Base-by-base conservation (phyloP, 2,797 vertebrate species). In the Anguilla megastoma region DNA sequence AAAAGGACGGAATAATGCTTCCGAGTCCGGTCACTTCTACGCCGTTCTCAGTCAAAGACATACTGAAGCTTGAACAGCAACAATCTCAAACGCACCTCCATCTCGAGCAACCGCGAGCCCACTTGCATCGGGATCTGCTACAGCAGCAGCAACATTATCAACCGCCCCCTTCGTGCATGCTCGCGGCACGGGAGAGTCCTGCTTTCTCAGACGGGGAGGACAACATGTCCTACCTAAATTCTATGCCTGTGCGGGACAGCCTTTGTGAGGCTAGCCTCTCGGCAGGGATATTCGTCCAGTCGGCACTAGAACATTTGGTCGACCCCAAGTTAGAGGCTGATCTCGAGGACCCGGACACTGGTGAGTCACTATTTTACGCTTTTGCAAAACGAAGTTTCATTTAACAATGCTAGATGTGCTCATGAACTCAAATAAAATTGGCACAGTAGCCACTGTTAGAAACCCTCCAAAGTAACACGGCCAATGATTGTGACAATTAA, bases 11-110 rank as follows among this genome's bases (percentile, higher is more conserved):
- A 95, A 97, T 96, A 96, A 98, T 98, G 97, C 97, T 99, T 95
- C 97, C 97, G 93, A 98, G 97, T 90, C 97, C 97, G 91, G 96
- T 97, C 95, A 98, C 97, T 91, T 98, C 98, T 95, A 98, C 98
- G 92, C 98, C 98, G 88, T 98, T 98, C 96, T 98, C 98, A 89
- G 98, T 98, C 92, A 99, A 98, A 96, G 98, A 98, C 93, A 99
- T 99, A 91, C 95, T 99, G 87, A 98, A 98, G 90, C 95, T 97
- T 95, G 97, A 98, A 94, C 97, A 97, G 91, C 96, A 96, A 91
- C 96, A 96, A 80, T 93, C 95, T 90, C 96, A 94, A 56, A 95
- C 90, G 52, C 90, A 90, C 86, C 88, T 85, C 84, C 93, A 93
- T 89, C 93, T 93, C 41, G 91, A 95, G 71, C 95, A 94, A 86